These are phyloP conservation scores for Scopus umbretta DNA, from an alignment of 2,113 vertebrate species.

Conservation along the genomic window DNA sequence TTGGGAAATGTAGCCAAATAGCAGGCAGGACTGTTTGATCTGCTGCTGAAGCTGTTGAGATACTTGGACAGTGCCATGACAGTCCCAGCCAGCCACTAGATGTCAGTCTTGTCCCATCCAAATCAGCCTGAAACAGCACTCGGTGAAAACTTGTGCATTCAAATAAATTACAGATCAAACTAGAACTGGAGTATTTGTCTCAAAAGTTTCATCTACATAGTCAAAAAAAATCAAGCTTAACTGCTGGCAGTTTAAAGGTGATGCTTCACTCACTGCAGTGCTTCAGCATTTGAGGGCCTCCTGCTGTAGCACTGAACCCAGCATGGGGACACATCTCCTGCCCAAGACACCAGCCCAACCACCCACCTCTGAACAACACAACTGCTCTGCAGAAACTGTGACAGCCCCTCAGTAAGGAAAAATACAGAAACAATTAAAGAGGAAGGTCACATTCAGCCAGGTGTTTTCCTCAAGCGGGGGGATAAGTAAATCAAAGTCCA, in stretches of 20 bases:
- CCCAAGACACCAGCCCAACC: background rate
- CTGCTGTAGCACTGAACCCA: background rate
- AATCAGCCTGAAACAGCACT: background rate
- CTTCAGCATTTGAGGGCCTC: background rate
- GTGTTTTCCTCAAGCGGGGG: background rate
- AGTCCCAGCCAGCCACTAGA: constrained; percentile 8
- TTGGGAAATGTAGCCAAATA: background rate
- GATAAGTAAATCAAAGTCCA: background rate
- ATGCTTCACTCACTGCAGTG: background rate
- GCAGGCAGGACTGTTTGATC: background rate
- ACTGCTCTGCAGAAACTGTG: background rate
- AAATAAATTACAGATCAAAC: background rate
- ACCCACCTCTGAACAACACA: background rate
- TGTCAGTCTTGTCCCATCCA: constrained; percentile 11
- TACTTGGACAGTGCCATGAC: background rate
- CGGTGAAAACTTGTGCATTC: background rate
- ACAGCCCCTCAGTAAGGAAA: background rate
- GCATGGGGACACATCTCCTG: background rate
- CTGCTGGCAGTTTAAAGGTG: background rate
- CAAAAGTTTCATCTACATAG: background rate
- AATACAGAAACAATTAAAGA: background rate
- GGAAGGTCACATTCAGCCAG: background rate
- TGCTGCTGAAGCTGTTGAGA: background rate
- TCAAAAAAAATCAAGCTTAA: background rate
- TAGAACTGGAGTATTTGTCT: background rate